These are phyloP conservation scores for Melinopterus prodromus DNA, from an alignment of 2,888 invertebrate species.

Conservation along the genomic window DNA sequence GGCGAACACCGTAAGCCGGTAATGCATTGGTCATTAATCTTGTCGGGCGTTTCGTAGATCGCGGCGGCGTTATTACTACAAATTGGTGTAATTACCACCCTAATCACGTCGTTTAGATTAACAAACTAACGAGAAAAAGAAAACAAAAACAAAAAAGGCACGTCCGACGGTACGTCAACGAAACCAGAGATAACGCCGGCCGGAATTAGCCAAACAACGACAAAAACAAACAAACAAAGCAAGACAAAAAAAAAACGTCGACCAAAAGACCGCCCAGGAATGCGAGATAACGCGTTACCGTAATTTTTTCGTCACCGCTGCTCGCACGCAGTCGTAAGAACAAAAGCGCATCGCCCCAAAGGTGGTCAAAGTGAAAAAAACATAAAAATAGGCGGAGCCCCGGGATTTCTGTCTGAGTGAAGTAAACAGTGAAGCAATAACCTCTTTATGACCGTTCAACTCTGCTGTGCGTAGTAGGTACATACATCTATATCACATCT, in stretches of 20 bases:
- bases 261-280: background rate
- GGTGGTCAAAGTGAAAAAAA: background rate
- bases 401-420: background rate
- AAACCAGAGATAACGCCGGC: background rate
- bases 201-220: background rate
- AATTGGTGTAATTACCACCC: background rate
- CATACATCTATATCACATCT: background rate
- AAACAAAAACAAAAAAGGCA: background rate
- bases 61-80: background rate
- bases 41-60: background rate
- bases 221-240: no score
- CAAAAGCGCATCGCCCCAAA: background rate
- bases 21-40: conserved; percentile 4
- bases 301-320: background rate
- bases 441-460: background rate
- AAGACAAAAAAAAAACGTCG: no score
- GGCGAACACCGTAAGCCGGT: background rate
- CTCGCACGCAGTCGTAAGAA: background rate
- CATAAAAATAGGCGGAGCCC: background rate
- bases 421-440: conserved; percentile 4
- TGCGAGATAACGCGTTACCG: background rate
- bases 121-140: background rate
- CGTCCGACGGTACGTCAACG: background rate
- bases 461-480: background rate
- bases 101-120: background rate